A percentile compares a stretch with the other conserved stretches of the same genome.
phyloP scores from a whole-genome alignment of 2,888 invertebrate species.

The Lumbricus terrestris region DNA sequence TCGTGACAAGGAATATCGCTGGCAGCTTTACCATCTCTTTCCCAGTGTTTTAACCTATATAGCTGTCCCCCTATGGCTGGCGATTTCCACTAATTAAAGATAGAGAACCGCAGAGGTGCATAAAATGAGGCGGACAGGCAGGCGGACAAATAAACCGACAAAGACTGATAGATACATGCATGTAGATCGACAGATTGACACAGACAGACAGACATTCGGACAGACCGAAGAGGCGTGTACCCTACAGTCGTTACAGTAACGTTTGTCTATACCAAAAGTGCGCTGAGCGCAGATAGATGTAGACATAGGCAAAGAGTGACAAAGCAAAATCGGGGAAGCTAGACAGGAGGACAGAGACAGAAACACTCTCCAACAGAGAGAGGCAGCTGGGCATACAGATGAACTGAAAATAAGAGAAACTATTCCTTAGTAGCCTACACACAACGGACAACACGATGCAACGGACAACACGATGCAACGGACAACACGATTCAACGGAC shows the following conservation, averaged over 20 bases:
- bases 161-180: not conserved
- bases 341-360: not conserved
- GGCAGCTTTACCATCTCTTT: too few relatives aligned
- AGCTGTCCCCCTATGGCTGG: not conserved
- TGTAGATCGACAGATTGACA: too few relatives aligned
- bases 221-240: not conserved
- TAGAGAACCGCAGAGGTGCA: not conserved
- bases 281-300: too few relatives aligned
- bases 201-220: not conserved
- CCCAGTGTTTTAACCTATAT: too few relatives aligned
- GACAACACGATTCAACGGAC: too few relatives aligned
- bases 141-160: not conserved
- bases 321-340: not conserved
- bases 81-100: conserved; percentile 3
- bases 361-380: not conserved
- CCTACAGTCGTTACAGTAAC: too few relatives aligned
- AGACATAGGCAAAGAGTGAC: too few relatives aligned
- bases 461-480: too few relatives aligned
- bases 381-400: not conserved
- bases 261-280: too few relatives aligned
- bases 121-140: not conserved
- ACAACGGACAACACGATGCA: not conserved
- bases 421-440: not conserved
- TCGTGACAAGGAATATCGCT: not conserved
- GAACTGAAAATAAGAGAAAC: not conserved